Conservation (phyloP, 2,113 vertebrate species). For the Chamaetylas fuelleborni region DNA sequence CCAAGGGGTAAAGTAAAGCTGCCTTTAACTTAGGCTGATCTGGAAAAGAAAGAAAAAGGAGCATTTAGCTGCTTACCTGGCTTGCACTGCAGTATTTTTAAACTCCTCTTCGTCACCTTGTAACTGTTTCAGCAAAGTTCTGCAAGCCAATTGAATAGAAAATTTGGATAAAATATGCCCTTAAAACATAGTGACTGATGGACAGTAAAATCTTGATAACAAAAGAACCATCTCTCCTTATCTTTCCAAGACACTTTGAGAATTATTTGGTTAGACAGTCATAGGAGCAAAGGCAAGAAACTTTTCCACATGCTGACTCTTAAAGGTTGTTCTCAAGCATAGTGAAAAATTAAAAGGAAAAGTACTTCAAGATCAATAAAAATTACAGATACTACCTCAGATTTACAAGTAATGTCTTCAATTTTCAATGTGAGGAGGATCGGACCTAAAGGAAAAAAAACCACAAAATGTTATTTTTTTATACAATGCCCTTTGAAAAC, state of each 20-base stretch:
- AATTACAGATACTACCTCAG: background rate
- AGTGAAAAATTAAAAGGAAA: background rate
- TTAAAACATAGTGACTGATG: constrained; percentile 40
- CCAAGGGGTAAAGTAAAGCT: background rate
- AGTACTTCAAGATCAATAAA: background rate
- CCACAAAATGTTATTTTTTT: rapidly evolving
- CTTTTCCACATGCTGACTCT: background rate
- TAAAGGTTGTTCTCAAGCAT: background rate
- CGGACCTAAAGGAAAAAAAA: background rate
- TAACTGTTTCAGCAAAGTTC: constrained; percentile 44
- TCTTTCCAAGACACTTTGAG: constrained; percentile 19
- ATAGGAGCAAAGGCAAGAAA: background rate
- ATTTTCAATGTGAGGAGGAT: background rate
- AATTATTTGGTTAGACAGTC: constrained; percentile 43
- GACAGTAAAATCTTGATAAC: background rate
- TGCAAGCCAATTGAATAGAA: constrained; percentile 45
- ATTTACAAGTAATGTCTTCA: background rate
- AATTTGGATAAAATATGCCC: constrained; percentile 44
- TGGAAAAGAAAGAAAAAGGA: background rate
- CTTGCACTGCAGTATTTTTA: background rate
- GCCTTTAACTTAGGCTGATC: background rate
- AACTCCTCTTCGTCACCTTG: background rate
- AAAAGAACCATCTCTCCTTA: background rate
- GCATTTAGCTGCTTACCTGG: background rate
- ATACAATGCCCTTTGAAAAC: background rate